A percentile compares a stretch with the other conserved stretches of the same genome.
These are phyloP conservation scores for Nemotelus pantherinus DNA, from an alignment of 2,888 invertebrate species.

Conservation along the genomic window DNA sequence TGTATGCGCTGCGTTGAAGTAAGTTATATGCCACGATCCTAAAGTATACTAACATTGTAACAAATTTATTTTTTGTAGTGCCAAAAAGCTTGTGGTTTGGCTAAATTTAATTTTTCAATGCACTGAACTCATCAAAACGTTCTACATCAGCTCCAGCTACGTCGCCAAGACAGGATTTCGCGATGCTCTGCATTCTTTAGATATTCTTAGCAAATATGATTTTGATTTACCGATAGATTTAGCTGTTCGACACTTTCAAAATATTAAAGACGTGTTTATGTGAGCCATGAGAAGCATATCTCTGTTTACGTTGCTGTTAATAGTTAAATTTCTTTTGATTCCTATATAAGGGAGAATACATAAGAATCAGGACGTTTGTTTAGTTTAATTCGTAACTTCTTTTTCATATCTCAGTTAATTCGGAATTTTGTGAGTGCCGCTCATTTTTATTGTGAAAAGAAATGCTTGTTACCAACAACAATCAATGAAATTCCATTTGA, in stretches of 20 bases:
- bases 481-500: too few species aligned
- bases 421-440: too few species aligned
- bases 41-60: background rate
- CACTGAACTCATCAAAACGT: constrained; percentile 78
- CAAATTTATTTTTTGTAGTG: constrained; percentile 66
- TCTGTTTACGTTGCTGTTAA: too few species aligned
- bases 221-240: constrained; percentile 96
- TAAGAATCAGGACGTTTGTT: too few species aligned
- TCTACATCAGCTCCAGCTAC: constrained; percentile 93
- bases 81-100: constrained; percentile 93
- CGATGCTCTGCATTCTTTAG: constrained; percentile 90
- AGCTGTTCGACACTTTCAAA: constrained; percentile 95
- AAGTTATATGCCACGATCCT: constrained; percentile 61
- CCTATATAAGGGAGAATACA: too few species aligned
- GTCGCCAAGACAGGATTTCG: constrained; percentile 96
- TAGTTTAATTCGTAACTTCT: too few species aligned
- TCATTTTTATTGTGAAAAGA: too few species aligned
- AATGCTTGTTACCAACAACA: too few species aligned
- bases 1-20: constrained; percentile 95
- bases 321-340: too few species aligned
- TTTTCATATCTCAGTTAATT: too few species aligned
- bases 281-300: constrained; percentile 57
- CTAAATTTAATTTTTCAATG: constrained; percentile 91
- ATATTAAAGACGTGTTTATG: constrained; percentile 95
- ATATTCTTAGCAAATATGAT: constrained; percentile 82